These are phyloP conservation scores for Ibidorhyncha struthersii DNA, from an alignment of 2,113 vertebrate genomes.

Conservation along the genomic window DNA sequence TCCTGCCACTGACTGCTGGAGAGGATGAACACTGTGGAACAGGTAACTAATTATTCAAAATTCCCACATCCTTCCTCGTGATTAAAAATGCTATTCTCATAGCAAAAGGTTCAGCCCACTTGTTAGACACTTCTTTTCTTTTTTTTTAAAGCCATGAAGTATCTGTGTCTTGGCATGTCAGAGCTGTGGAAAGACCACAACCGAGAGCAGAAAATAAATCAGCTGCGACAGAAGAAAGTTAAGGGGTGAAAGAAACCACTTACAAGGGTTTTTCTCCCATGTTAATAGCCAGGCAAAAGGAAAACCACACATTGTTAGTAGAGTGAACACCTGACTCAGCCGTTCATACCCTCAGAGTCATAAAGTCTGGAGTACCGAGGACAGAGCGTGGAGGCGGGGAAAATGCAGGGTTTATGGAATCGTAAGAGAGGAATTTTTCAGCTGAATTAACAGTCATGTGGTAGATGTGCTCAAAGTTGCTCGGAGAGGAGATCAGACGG, in stretches of 20 bases:
- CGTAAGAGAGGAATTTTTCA: constrained; percentile 85
- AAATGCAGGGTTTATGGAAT: constrained; percentile 78
- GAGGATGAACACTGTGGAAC: not conserved
- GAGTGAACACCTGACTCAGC: constrained; percentile 67
- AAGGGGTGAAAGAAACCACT: not conserved
- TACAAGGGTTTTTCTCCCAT: constrained; percentile 24
- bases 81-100: not conserved
- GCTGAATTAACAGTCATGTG: constrained; percentile 90
- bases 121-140: not conserved
- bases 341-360: constrained; percentile 82
- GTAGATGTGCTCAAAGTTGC: constrained; percentile 91
- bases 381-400: constrained; percentile 79
- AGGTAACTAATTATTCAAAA: not conserved
- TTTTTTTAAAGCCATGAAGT: not conserved
- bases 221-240: not conserved
- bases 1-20: not conserved
- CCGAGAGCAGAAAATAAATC: not conserved
- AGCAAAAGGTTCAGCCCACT: not conserved
- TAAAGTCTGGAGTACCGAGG: constrained; percentile 78
- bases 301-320: constrained; percentile 69
- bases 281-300: constrained; percentile 66
- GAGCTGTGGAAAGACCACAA: not conserved
- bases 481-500: constrained; percentile 85
- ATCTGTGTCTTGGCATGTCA: not conserved
- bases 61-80: not conserved